Conservation (phyloP, 2,797 vertebrate genomes). For the Poecilia picta region DNA sequence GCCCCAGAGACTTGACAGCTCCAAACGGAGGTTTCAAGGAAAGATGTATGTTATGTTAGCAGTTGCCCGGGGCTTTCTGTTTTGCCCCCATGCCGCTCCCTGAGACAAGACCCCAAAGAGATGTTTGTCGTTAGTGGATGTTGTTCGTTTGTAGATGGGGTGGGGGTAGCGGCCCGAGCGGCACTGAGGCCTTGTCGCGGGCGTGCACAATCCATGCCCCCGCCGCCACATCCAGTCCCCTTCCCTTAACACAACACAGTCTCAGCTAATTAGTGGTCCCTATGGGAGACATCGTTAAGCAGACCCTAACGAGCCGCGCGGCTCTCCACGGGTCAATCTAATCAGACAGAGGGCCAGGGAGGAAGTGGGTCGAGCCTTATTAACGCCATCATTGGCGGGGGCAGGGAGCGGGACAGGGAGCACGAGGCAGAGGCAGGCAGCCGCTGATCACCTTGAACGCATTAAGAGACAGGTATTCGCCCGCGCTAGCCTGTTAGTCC, state of each 20-base stretch:
- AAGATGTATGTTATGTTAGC: conserved; percentile 68
- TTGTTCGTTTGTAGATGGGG: conserved; percentile 41
- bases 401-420: conserved; percentile 61
- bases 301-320: conserved; percentile 83
- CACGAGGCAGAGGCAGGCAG: conserved; percentile 62
- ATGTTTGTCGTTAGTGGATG: conserved; percentile 74
- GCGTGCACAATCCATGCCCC: conserved; percentile 72
- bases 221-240: conserved; percentile 73
- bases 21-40: conserved; percentile 62
- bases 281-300: conserved; percentile 86
- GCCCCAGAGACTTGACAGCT: conserved; percentile 53
- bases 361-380: conserved; percentile 88
- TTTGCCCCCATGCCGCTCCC: conserved; percentile 60
- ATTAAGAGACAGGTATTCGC: conserved; percentile 75
- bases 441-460: conserved; percentile 79
- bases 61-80: conserved; percentile 64
- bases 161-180: conserved; percentile 52
- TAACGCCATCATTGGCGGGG: conserved; percentile 81
- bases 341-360: conserved; percentile 85
- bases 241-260: conserved; percentile 84
- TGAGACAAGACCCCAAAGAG: conserved; percentile 58
- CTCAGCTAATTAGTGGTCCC: conserved; percentile 87
- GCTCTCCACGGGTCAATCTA: conserved; percentile 85
- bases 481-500: conserved; percentile 50
- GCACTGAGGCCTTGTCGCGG: conserved; percentile 69